Base-by-base conservation (phyloP, 2,888 invertebrate genomes). In the Spisula subtruncata region DNA sequence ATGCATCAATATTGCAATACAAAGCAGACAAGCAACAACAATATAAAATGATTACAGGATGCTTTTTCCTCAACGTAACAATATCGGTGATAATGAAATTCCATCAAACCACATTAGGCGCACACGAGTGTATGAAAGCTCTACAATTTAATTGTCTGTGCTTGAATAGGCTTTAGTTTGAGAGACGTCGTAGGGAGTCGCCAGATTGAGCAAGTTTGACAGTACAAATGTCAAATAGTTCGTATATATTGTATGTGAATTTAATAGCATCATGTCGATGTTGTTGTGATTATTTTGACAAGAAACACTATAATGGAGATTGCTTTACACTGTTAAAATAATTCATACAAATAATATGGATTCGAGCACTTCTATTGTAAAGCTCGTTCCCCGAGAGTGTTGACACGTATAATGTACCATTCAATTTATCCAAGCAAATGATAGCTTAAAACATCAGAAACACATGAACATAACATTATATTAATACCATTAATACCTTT, bases 131-230 rank as follows among this genome's bases (percentile, higher is more conserved):
- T 25, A 25, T n/a, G 60, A 66, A 25, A 66, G 60, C 60, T 66
- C 25, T 66, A 66, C 60, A 66, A 66, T 66, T 66, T 0, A 10
- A 66, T 66, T 66, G 60, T 66, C 60, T 66, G 60, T 66, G 10
- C 25, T 66, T 66, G 25, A 25, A 66, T 25, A 66, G 25, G 25
- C 18, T n/a, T 8, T 25, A 8, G 25, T 66, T 25, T 1, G n/a
- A 25, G 25, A 66, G 25, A 25, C 25, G 25, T 25, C 60, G 12
- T 25, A 25, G 60, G 25, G n/a, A n/a, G 25, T 25, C 60, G 10
- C 25, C 60, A 25, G 60, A 66, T 66, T 66, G 60, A 66, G 60
- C n/a, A n/a, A 66, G 60, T n/a, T 25, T 66, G 60, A 25, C 60
- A 66, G 25, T 66, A 25, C 25, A 12, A 66, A 25, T 10, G 60